phyloP scores from a whole-genome alignment of 2,113 vertebrate species.

The Sinocyclocheilus rhinocerous region DNA sequence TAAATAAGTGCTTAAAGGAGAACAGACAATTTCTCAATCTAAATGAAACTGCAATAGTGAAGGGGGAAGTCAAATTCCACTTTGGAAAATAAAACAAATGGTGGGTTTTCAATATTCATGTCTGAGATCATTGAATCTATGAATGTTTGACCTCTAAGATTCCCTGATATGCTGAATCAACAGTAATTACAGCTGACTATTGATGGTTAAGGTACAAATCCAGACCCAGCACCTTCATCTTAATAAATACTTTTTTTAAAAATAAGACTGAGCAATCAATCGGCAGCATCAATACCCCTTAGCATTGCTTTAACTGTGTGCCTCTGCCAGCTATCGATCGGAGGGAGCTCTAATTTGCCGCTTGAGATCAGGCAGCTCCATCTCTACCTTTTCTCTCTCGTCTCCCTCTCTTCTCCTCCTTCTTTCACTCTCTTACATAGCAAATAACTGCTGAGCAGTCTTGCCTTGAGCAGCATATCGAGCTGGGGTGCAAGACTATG shows the following conservation, averaged over 20 bases:
- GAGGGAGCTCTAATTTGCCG: constrained; percentile 77
- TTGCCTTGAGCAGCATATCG: constrained; percentile 70
- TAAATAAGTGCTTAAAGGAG: constrained; percentile 34
- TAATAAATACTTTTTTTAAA: constrained; percentile 72
- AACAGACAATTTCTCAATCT: background rate
- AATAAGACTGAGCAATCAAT: constrained; percentile 86
- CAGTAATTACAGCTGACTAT: constrained; percentile 56
- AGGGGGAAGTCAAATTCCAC: background rate
- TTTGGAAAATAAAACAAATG: background rate
- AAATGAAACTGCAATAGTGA: background rate
- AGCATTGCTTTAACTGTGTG: constrained; percentile 81
- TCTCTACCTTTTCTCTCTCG: constrained; percentile 52
- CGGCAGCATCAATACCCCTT: constrained; percentile 84
- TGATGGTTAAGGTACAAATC: constrained; percentile 65
- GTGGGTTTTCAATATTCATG: background rate
- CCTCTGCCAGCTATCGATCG: constrained; percentile 81
- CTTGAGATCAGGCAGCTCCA: constrained; percentile 74
- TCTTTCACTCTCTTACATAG: constrained; percentile 22
- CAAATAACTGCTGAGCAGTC: constrained; percentile 57
- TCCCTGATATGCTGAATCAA: constrained; percentile 36
- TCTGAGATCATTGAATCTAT: background rate
- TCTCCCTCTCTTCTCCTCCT: constrained; percentile 35
- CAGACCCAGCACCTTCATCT: constrained; percentile 74
- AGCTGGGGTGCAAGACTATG: constrained; percentile 62
- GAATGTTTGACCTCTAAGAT: constrained; percentile 7